A percentile compares a stretch with the other conserved stretches of the same genome.
Conservation (phyloP, 1,140 invertebrate genomes). For the Danaus plexippus region DNA sequence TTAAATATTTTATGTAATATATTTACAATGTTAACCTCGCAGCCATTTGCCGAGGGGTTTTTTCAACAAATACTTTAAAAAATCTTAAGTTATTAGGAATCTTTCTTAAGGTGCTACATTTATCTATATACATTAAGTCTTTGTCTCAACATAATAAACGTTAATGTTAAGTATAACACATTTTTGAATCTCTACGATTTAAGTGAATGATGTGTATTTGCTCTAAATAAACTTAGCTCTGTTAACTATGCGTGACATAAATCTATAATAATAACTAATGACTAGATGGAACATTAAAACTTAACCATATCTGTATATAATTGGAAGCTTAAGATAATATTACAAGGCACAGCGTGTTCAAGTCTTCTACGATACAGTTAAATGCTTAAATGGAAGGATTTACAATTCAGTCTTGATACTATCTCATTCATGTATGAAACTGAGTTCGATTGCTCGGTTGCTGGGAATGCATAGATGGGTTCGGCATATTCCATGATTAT, state of each 20-base stretch:
- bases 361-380: slow-evolving; percentile 53
- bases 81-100: slow-evolving; percentile 66
- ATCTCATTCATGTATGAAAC: slow-evolving; percentile 57
- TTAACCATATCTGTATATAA: slow-evolving; percentile 39
- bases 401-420: slow-evolving; percentile 59
- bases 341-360: slow-evolving; percentile 60
- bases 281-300: slow-evolving; percentile 63
- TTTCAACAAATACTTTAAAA: slow-evolving; percentile 26
- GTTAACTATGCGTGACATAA: slow-evolving; percentile 11
- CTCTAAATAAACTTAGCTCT: slow-evolving; percentile 12
- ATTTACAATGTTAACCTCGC: slow-evolving; percentile 44
- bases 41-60: slow-evolving; percentile 39
- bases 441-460: slow-evolving; percentile 49
- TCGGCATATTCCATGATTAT: slow-evolving; percentile 68
- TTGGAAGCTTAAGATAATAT: slow-evolving; percentile 54
- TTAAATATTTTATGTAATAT: slow-evolving; percentile 31
- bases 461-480: slow-evolving; percentile 63
- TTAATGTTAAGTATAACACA: slow-evolving; percentile 2
- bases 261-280: slow-evolving; percentile 39
- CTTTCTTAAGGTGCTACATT: slow-evolving; percentile 56
- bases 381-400: slow-evolving; percentile 62
- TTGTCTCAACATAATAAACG: slow-evolving; percentile 46
- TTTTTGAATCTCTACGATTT: not conserved
- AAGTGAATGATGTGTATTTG: slow-evolving; percentile 1
- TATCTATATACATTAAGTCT: slow-evolving; percentile 59